Evolutionary conservation across 2,113 vertebrate genomes (phyloP), one percentile per base, ranked within the genome.

Genomic region (Protomyctophum bolini): DNA sequence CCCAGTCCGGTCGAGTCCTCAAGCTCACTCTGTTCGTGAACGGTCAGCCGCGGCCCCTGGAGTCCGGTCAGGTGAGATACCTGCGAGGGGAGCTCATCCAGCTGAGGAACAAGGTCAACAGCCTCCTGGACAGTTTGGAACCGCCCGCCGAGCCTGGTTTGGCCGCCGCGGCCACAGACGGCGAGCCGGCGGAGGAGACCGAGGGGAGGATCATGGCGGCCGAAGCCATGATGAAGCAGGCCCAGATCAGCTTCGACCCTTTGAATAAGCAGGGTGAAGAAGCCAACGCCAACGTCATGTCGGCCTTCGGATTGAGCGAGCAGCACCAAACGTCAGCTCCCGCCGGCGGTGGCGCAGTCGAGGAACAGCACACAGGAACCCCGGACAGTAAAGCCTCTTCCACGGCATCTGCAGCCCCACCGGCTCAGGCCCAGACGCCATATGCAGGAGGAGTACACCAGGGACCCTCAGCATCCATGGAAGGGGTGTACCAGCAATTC

Each of bases 241-340:
- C 94, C 83, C 96, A 98, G 52, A 97, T 98, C 84, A 99, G 96
- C 58, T 99, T 99, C 73, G 98, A 99, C 91, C 97, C 97, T 0
- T 89, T 99, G 63, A 99, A 99, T 92, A 99, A 97, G 92, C 97
- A 98, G 92, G 21, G 33, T 41, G 97, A 98, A 72, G 98, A 98
- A 88, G 95, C 98, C 92, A 97, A 86, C 93, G 98, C 98, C 94
- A 99, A 98, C 84, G 96, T 99, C 82, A 98, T 99, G 92, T 98
- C 98, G 56, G 95, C 97, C 0, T 98, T 98, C 79, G 97, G 98
- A 72, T 87, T 99, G 87, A 94, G 95, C 64, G 97, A 21, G 33
- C 33, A 99, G 86, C 96, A 98, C 85, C 96, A 97, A 80, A 92
- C 93, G 83, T 91, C 95, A 95, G 96, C 77, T 86, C 94, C 83